Conservation (phyloP, 35 echinoderm and acorn worm genomes). For the Apostichopus californicus region DNA sequence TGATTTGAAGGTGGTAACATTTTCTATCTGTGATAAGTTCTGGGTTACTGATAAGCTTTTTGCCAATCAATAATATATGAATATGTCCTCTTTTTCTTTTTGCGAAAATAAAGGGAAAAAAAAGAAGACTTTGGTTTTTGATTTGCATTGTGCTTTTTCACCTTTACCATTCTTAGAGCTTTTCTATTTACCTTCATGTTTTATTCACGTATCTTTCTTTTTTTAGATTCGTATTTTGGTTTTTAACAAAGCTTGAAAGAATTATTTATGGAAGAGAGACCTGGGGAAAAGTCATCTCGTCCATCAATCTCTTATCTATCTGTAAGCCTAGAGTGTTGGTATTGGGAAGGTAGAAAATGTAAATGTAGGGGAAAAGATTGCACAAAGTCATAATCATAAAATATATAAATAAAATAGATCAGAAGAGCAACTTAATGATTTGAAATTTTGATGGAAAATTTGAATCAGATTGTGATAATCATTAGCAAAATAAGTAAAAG, state of each 20-base stretch:
- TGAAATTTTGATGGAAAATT: too few relatives aligned
- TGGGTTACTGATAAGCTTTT: background rate
- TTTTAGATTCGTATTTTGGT: background rate
- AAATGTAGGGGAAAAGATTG: too few relatives aligned
- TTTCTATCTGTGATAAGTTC: background rate
- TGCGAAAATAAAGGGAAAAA: background rate
- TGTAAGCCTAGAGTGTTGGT: too few relatives aligned
- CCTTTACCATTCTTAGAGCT: too few relatives aligned
- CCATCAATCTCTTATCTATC: background rate
- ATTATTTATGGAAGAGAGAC: constrained; percentile 10
- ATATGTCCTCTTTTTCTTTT: background rate
- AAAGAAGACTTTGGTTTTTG: background rate
- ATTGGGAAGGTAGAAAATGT: too few relatives aligned
- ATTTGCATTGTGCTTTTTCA: too few relatives aligned
- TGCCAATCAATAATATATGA: background rate
- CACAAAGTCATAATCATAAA: too few relatives aligned
- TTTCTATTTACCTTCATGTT: background rate
- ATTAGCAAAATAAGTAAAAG: too few relatives aligned
- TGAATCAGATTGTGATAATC: too few relatives aligned
- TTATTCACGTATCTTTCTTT: constrained; percentile 2
- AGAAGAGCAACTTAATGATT: too few relatives aligned
- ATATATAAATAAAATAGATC: background rate
- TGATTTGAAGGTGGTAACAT: background rate
- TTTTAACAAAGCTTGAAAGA: background rate
- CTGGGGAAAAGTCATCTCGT: background rate